Conservation (phyloP, 2,888 invertebrate species). For the Thecophora atra region DNA sequence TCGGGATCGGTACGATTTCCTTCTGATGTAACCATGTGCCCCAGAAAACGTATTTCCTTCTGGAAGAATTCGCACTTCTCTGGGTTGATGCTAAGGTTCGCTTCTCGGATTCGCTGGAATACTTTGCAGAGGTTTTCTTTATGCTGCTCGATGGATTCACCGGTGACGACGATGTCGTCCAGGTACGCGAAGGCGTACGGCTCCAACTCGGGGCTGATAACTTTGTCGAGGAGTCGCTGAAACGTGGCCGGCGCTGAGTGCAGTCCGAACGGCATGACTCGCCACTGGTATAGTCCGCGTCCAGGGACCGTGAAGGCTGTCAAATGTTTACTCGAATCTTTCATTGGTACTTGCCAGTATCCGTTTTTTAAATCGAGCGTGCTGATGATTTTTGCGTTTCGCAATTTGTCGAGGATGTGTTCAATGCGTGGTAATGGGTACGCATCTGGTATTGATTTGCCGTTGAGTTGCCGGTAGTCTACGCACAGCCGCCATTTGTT, state of each 20-base stretch:
- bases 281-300: slow-evolving; percentile 5
- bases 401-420: slow-evolving; percentile 9
- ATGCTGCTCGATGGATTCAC: too few species aligned
- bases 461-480: slow-evolving; percentile 28
- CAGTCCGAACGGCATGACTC: too few species aligned
- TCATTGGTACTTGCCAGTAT: slow-evolving; percentile 12
- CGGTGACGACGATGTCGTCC: too few species aligned
- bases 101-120: background rate
- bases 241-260: too few species aligned
- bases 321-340: background rate
- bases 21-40: background rate
- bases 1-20: slow-evolving; percentile 2
- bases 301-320: slow-evolving; percentile 8
- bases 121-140: background rate
- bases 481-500: slow-evolving; percentile 33
- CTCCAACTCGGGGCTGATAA: too few species aligned
- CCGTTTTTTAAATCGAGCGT: background rate
- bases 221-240: too few species aligned
- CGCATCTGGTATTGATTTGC: slow-evolving; percentile 8
- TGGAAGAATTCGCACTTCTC: slow-evolving; percentile 19
- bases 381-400: slow-evolving; percentile 2
- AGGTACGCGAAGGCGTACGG: too few species aligned
- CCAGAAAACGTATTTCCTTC: slow-evolving; percentile 1
- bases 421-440: slow-evolving; percentile 6
- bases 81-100: background rate